A percentile compares a stretch with the other conserved stretches of the same genome.
Evolutionary conservation across 2,888 invertebrate species (phyloP).

Genomic region (Herminia tarsipennalis): DNA sequence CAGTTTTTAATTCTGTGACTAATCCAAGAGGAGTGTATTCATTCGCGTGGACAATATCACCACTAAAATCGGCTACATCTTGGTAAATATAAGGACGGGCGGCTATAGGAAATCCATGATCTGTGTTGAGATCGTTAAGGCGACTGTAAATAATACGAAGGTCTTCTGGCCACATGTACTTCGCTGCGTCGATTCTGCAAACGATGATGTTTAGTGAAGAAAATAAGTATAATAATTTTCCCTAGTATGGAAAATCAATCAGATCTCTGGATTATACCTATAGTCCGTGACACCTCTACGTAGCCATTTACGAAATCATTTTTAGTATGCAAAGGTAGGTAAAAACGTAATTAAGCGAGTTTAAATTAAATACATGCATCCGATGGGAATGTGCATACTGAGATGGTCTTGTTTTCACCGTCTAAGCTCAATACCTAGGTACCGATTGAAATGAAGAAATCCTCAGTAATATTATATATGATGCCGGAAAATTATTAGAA

Average conservation of each 20-base stretch:
- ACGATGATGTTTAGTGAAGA: neutral
- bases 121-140: slow-evolving; percentile 86
- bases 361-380: no score
- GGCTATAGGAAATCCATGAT: slow-evolving; percentile 87
- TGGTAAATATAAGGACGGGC: slow-evolving; percentile 90
- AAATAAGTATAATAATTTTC: neutral
- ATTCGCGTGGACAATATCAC: slow-evolving; percentile 74
- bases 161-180: slow-evolving; percentile 92
- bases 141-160: slow-evolving; percentile 87
- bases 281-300: no score
- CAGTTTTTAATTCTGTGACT: slow-evolving; percentile 88
- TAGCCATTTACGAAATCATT: no score
- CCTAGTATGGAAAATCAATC: neutral
- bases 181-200: slow-evolving; percentile 89
- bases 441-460: no score
- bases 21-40: slow-evolving; percentile 85
- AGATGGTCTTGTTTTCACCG: no score
- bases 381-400: no score
- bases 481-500: no score
- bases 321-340: no score
- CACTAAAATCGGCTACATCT: slow-evolving; percentile 90
- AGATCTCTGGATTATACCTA: no score
- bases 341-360: no score
- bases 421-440: no score
- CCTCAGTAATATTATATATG: no score